Evolutionary conservation across 2,797 vertebrate genomes (phyloP).

Genomic region (Sebastes paucispinis): DNA sequence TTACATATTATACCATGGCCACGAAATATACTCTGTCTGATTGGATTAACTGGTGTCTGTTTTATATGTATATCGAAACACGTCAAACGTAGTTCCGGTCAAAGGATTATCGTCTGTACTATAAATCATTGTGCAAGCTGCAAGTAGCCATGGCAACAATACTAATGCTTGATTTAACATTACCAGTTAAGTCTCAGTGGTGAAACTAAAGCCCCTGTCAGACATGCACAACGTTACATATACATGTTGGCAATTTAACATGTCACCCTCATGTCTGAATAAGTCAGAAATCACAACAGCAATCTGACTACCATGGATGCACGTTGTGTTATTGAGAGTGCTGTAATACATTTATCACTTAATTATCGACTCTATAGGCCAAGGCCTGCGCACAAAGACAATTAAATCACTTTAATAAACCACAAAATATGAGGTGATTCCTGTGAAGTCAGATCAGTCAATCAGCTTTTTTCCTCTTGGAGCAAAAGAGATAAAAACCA

Average conservation of each 20-base stretch:
- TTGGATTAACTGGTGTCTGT: neutral
- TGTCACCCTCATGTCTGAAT: neutral
- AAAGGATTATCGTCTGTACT: neutral
- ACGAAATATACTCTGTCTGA: neutral
- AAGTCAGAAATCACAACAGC: neutral
- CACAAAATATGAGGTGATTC: neutral
- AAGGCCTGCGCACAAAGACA: neutral
- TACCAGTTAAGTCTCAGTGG: neutral
- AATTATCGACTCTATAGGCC: neutral
- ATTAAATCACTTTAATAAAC: neutral
- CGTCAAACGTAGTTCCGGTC: neutral
- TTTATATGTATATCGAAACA: neutral
- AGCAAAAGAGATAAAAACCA: neutral
- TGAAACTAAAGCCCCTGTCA: neutral
- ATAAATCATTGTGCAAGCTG: neutral
- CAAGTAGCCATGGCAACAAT: constrained; percentile 31
- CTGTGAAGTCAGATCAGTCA: neutral
- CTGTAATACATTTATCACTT: neutral
- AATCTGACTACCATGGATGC: neutral
- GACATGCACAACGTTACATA: neutral
- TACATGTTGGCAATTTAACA: neutral
- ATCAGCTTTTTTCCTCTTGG: neutral
- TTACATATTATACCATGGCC: neutral
- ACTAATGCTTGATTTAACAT: neutral
- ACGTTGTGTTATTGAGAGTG: neutral